These are phyloP conservation scores for Phylloscopus trochilus DNA, from an alignment of 2,113 vertebrate species.

Conservation along the genomic window DNA sequence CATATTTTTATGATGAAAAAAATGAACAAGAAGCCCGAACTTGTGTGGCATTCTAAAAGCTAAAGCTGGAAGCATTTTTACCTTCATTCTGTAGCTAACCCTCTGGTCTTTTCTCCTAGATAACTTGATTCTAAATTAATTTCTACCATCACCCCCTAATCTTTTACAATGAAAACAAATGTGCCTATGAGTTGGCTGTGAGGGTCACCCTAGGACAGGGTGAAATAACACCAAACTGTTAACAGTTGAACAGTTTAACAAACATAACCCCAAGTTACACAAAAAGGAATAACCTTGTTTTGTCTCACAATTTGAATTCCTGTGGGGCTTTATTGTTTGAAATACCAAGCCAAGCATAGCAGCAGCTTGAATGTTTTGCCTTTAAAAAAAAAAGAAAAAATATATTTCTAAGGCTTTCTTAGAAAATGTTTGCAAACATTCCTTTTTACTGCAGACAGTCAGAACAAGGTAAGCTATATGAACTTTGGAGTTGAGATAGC, in stretches of 20 bases:
- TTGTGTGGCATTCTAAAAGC: not conserved
- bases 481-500: not conserved
- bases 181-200: not conserved
- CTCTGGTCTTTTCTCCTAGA: not conserved
- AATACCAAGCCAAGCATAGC: not conserved
- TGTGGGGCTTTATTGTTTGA: not conserved
- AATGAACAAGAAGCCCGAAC: not conserved
- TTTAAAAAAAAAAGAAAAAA: accelerated
- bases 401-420: not conserved
- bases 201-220: not conserved
- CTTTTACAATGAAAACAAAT: not conserved
- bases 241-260: not conserved
- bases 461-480: not conserved
- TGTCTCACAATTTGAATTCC: not conserved
- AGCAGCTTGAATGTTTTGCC: not conserved
- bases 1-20: not conserved
- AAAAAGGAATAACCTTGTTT: not conserved
- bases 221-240: not conserved
- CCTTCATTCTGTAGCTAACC: not conserved
- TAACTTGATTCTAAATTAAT: not conserved
- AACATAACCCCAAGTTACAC: not conserved
- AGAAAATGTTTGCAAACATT: not conserved
- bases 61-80: not conserved
- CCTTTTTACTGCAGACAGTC: not conserved
- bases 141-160: not conserved